These are phyloP conservation scores for Calameuta pallipes DNA, from an alignment of 2,888 invertebrate genomes.

Conservation along the genomic window DNA sequence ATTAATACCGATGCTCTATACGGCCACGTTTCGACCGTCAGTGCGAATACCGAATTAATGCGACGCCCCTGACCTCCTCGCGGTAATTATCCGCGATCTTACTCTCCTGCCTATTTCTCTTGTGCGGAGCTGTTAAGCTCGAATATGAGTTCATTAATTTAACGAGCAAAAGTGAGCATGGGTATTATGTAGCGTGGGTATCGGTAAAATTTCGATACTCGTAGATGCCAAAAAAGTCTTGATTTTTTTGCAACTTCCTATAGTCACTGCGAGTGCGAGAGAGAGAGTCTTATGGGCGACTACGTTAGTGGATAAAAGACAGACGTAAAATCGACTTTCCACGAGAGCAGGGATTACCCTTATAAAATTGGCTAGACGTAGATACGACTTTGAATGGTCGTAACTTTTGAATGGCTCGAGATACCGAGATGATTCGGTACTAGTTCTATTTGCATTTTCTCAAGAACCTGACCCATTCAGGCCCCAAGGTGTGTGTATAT, in stretches of 20 bases:
- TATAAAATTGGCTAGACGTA: not conserved
- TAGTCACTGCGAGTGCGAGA: not conserved
- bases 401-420: not conserved
- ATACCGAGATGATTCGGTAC: not conserved
- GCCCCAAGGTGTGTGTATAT: not conserved
- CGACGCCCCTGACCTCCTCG: slow-evolving; percentile 33
- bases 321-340: not conserved
- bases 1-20: slow-evolving; percentile 48
- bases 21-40: slow-evolving; percentile 5
- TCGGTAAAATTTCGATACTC: not conserved
- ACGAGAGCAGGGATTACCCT: not conserved
- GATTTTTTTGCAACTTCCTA: not conserved
- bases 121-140: not conserved
- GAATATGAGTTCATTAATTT: not conserved
- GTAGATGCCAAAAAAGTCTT: not conserved
- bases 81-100: slow-evolving; percentile 33
- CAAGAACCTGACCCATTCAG: not conserved
- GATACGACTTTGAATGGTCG: not conserved
- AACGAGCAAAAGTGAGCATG: not conserved
- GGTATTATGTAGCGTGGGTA: not conserved
- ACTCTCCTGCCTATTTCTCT: not conserved
- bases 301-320: not conserved
- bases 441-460: not conserved
- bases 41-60: slow-evolving; percentile 35
- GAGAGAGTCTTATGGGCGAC: not conserved